A percentile compares a stretch with the other conserved stretches of the same genome.
phyloP scores from a whole-genome alignment of 2,797 vertebrate genomes.

The Spheniscus humboldti region DNA sequence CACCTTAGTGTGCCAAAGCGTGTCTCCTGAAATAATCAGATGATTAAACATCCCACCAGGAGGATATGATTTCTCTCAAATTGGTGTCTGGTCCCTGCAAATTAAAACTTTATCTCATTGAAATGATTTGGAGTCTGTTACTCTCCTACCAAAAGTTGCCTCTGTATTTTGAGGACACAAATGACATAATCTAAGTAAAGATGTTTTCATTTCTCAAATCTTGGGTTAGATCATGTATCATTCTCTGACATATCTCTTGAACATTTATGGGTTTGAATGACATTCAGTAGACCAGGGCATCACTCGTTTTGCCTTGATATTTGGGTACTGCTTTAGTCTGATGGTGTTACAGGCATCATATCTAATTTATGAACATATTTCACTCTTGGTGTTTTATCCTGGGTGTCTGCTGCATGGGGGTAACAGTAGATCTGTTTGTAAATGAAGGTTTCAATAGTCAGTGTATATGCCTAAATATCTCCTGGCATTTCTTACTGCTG shows the following conservation, averaged over 20 bases:
- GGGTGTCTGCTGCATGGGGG: not conserved
- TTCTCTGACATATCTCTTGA: not conserved
- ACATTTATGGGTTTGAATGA: not conserved
- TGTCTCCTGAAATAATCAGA: conserved; percentile 2
- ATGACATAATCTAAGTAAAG: not conserved
- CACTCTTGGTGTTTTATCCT: not conserved
- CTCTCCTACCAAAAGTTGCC: not conserved
- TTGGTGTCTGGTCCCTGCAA: not conserved
- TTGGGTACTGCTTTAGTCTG: not conserved
- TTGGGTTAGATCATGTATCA: not conserved
- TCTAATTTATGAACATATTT: not conserved
- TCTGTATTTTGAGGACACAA: not conserved
- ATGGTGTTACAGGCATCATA: not conserved
- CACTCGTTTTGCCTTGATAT: not conserved
- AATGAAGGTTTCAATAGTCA: not conserved
- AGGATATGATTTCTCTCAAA: conserved; percentile 3
- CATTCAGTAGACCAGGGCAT: not conserved
- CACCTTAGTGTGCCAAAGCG: not conserved
- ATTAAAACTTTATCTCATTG: not conserved
- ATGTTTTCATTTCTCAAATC: not conserved
- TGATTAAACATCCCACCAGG: not conserved
- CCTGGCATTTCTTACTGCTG: not conserved
- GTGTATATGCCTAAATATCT: not conserved
- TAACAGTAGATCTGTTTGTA: not conserved
- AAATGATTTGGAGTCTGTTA: conserved; percentile 3